Conservation (phyloP, 1,140 invertebrate genomes). For the Cotesia vestalis region DNA sequence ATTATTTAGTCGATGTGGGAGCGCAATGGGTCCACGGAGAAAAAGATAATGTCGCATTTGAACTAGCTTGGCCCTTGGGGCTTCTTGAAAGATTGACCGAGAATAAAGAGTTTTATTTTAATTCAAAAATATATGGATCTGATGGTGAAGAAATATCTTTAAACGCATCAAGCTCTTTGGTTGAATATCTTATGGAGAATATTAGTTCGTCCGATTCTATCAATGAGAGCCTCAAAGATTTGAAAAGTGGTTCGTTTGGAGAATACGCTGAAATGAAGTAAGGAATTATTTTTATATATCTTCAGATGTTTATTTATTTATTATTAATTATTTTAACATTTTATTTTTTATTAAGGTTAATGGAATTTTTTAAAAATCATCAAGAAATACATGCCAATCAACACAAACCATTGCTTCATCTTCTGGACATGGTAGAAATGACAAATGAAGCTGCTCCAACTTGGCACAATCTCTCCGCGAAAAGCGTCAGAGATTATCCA, state of each 20-base stretch:
- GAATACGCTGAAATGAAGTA: constrained; percentile 63
- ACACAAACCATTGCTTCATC: constrained; percentile 64
- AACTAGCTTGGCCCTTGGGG: constrained; percentile 43
- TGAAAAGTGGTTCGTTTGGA: constrained; percentile 58
- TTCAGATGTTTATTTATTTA: neutral
- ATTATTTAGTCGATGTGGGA: constrained; percentile 57
- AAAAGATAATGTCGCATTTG: constrained; percentile 51
- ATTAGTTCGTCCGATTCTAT: neutral
- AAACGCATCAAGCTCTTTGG: neutral
- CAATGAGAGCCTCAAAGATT: constrained; percentile 34
- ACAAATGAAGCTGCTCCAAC: constrained; percentile 69
- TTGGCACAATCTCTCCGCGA: constrained; percentile 71
- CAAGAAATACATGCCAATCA: constrained; percentile 46
- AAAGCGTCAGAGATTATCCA: constrained; percentile 67
- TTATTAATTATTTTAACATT: neutral
- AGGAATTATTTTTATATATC: neutral
- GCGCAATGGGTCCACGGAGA: constrained; percentile 66
- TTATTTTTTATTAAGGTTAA: constrained; percentile 49
- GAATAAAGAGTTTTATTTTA: neutral
- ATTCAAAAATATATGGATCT: neutral
- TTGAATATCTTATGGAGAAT: neutral
- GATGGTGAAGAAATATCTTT: neutral
- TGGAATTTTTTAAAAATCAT: constrained; percentile 47
- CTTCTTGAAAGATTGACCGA: constrained; percentile 18
- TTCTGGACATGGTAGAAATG: constrained; percentile 67